Evolutionary conservation across 2,113 vertebrate species (phyloP).

Genomic region (Myotis brandtii): DNA sequence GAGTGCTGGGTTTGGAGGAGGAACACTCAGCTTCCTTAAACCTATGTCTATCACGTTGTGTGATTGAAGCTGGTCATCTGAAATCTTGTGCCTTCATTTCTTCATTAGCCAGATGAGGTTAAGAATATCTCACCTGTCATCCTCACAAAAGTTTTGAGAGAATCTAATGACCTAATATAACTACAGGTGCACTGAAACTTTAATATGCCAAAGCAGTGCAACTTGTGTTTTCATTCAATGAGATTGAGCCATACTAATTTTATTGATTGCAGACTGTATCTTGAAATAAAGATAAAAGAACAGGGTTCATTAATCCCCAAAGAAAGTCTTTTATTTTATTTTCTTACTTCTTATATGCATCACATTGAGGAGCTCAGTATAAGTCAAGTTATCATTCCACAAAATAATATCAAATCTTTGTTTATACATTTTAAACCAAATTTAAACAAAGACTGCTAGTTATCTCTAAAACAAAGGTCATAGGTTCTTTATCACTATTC

Average conservation of each 20-base stretch:
- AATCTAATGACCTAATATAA: not conserved
- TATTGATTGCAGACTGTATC: not conserved
- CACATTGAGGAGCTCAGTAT: not conserved
- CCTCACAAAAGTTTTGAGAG: not conserved
- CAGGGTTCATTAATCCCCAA: not conserved
- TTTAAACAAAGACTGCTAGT: constrained; percentile 42
- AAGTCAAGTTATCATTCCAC: not conserved
- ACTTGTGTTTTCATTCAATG: not conserved
- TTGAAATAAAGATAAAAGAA: not conserved
- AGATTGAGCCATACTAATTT: not conserved
- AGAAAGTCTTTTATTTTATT: not conserved
- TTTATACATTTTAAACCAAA: constrained; percentile 23
- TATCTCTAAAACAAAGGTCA: constrained; percentile 62
- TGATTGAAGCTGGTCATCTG: not conserved
- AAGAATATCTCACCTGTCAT: not conserved
- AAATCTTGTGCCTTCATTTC: not conserved
- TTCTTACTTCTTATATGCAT: not conserved
- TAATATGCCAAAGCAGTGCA: not conserved
- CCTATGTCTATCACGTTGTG: not conserved
- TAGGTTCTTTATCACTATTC: constrained; percentile 42
- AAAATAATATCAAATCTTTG: constrained; percentile 44
- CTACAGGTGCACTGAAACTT: not conserved
- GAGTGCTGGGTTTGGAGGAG: not conserved
- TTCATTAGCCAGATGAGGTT: not conserved
- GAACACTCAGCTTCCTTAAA: not conserved